Evolutionary conservation across 2,888 invertebrate species (phyloP).

Genomic region (Melanostoma scalare): DNA sequence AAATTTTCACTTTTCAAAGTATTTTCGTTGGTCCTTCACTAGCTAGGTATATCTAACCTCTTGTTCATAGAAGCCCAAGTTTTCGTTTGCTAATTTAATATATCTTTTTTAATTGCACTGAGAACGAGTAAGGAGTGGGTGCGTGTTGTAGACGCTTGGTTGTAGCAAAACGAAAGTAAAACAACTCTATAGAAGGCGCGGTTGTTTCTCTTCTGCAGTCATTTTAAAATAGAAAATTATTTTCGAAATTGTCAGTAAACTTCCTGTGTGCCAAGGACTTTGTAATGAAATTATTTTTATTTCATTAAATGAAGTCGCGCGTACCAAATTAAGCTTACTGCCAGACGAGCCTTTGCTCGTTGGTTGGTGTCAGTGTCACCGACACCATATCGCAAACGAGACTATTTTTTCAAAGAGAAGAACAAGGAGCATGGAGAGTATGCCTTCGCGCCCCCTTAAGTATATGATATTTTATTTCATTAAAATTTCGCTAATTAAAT

Average conservation of each 20-base stretch:
- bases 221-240: constrained; percentile 70
- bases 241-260: constrained; percentile 71
- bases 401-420: not conserved
- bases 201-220: constrained; percentile 43
- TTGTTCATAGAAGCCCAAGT: constrained; percentile 27
- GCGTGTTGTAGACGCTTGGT: not conserved
- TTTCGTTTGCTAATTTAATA: constrained; percentile 68
- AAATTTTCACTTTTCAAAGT: constrained; percentile 50
- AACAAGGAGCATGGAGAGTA: constrained; percentile 15
- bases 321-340: constrained; percentile 60
- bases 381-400: constrained; percentile 1
- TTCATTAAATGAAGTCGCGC: constrained; percentile 72
- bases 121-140: constrained; percentile 25
- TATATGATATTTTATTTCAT: constrained; percentile 63
- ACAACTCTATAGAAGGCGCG: not conserved
- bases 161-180: constrained; percentile 1
- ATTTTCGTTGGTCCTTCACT: not conserved
- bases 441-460: constrained; percentile 39
- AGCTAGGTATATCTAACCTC: constrained; percentile 3
- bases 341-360: constrained; percentile 11
- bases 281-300: constrained; percentile 67
- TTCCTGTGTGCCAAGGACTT: constrained; percentile 55
- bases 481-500: constrained; percentile 64
- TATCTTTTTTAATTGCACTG: constrained; percentile 68
- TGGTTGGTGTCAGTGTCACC: constrained; percentile 18